Percentiles rank a stretch among this genome's conserved stretches.
phyloP scores from a whole-genome alignment of 2,888 invertebrate genomes.

The Agonopterix heracliana region DNA sequence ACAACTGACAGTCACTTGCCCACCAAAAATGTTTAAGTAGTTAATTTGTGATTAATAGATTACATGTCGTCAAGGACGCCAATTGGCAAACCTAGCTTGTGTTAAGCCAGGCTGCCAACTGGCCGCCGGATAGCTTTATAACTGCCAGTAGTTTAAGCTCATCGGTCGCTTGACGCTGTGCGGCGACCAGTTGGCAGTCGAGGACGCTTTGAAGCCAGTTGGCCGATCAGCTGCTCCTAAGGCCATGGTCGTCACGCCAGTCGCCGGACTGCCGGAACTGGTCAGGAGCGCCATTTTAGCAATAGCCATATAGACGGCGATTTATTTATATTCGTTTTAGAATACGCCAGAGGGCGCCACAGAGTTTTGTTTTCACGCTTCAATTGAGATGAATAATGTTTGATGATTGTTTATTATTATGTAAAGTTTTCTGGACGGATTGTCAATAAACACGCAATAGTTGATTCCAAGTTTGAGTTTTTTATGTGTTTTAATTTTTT shows the following conservation, averaged over 20 bases:
- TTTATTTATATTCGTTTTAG: slow-evolving; percentile 74
- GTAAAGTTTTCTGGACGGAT: slow-evolving; percentile 68
- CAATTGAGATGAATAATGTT: slow-evolving; percentile 48
- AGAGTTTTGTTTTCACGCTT: slow-evolving; percentile 69
- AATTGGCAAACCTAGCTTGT: not conserved
- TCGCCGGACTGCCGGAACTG: slow-evolving; percentile 32
- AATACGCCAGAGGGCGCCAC: slow-evolving; percentile 68
- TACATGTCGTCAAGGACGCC: not conserved
- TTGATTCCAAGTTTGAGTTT: slow-evolving; percentile 68
- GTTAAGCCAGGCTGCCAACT: slow-evolving; percentile 8
- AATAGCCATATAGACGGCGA: slow-evolving; percentile 74
- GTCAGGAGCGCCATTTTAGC: slow-evolving; percentile 45
- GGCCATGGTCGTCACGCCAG: slow-evolving; percentile 31
- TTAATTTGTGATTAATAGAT: slow-evolving; percentile 2
- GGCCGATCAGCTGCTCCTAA: slow-evolving; percentile 8
- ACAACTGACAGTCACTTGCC: slow-evolving; percentile 1
- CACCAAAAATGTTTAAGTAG: slow-evolving; percentile 1
- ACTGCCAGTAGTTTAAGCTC: slow-evolving; percentile 29
- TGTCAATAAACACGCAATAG: slow-evolving; percentile 78
- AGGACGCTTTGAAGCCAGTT: slow-evolving; percentile 18
- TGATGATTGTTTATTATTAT: slow-evolving; percentile 57
- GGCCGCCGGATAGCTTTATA: slow-evolving; percentile 5
- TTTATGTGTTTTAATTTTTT: slow-evolving; percentile 37
- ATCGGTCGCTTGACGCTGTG: not conserved
- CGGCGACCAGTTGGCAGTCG: not conserved